phyloP scores from a whole-genome alignment of 2,113 vertebrate genomes.

The Rhegmatorhina hoffmannsi region DNA sequence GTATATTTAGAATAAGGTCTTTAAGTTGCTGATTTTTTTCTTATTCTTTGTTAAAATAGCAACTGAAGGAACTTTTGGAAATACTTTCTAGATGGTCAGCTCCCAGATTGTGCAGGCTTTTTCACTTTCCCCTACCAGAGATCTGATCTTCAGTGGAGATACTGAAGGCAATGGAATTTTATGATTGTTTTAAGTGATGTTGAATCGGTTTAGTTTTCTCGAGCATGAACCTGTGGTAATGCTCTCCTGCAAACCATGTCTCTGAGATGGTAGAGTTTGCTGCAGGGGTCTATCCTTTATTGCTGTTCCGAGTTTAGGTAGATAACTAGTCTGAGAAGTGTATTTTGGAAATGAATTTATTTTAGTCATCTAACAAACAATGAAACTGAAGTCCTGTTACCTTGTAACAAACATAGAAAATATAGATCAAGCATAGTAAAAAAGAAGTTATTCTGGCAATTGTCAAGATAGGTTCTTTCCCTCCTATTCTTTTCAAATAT shows the following conservation, averaged over 20 bases:
- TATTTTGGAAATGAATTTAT: background rate
- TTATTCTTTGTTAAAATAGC: background rate
- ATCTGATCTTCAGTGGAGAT: background rate
- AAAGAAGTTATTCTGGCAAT: background rate
- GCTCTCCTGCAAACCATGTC: background rate
- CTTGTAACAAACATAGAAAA: background rate
- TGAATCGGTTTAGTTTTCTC: background rate
- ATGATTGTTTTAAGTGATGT: background rate
- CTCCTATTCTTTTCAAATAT: background rate
- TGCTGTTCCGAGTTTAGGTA: background rate
- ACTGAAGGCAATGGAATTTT: background rate
- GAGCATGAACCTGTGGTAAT: background rate
- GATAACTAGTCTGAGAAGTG: background rate
- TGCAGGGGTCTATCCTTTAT: background rate
- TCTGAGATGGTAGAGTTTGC: background rate
- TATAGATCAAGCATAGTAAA: background rate
- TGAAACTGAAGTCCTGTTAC: background rate
- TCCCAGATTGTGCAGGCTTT: background rate
- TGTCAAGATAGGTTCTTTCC: background rate
- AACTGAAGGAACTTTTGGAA: background rate
- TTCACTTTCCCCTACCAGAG: background rate
- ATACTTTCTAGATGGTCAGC: background rate
- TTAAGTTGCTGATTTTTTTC: background rate
- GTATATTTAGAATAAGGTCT: background rate
- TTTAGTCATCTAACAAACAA: background rate